These are phyloP conservation scores for Alligator mississippiensis DNA, from an alignment of 2,113 vertebrate species.

Conservation along the genomic window DNA sequence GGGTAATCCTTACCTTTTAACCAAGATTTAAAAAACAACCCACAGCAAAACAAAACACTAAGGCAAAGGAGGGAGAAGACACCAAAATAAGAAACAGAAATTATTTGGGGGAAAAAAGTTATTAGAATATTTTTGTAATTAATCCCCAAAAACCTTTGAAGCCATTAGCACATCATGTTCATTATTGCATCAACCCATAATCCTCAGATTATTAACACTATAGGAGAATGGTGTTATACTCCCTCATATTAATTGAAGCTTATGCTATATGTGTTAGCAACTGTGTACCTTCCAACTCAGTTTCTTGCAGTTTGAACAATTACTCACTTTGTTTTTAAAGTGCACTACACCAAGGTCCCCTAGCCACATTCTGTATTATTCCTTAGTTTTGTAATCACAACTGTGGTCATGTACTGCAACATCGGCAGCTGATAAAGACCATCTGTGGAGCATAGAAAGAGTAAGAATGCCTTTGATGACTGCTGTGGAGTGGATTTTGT, in stretches of 20 bases:
- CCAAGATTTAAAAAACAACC: background rate
- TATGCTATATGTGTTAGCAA: rapidly evolving
- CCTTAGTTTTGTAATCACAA: background rate
- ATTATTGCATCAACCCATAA: background rate
- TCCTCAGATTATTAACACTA: background rate
- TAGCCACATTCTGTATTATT: background rate
- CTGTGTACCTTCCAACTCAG: background rate
- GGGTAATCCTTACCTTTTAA: background rate
- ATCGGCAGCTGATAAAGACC: background rate
- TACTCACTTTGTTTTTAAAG: background rate
- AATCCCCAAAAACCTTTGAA: background rate
- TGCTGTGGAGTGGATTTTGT: background rate
- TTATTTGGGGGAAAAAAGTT: background rate
- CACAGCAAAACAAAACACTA: background rate
- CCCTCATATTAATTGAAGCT: background rate
- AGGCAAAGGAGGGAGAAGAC: no score
- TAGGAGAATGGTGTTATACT: background rate
- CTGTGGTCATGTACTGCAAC: conserved; percentile 24
- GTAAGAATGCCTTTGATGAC: background rate
- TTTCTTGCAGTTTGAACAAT: background rate
- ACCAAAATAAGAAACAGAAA: background rate
- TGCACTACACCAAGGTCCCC: background rate
- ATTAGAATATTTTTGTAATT: background rate
- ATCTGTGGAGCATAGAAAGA: conserved; percentile 23
- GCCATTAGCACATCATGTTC: background rate